Evolutionary conservation across 2,113 vertebrate genomes (phyloP), one percentile per base, ranked within the genome.

Genomic region (Dolichotis patagonum): DNA sequence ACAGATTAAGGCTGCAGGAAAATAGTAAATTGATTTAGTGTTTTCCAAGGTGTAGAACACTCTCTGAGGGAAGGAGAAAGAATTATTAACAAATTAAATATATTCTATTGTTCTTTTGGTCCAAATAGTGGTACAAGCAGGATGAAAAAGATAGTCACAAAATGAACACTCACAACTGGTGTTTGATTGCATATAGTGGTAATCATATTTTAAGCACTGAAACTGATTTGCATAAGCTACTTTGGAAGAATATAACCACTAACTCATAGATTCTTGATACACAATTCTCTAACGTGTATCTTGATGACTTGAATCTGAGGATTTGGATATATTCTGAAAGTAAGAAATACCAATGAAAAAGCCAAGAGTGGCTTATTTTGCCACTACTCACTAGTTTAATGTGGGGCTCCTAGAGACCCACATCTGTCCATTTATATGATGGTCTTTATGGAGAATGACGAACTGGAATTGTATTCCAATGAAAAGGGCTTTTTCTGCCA

Each of bases 71-170:
- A 62, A 35, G 35, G 11, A 91, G 46, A 43, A 41, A 92, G 88
- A 81, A 54, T 91, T 38, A 30, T 71, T 78, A 73, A 82, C 35
- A 63, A 85, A 75, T 90, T 67, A 88, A 88, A 73, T 92, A 81
- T n/a, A n/a, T n/a, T n/a, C n/a, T n/a, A 46, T 38, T 30, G 22
- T 91, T 87, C 52, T 83, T 26, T 22, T 22, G 32, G 69, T 52
- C 35, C 19, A 69, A 56, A 46, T 20, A 32, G 35, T 86, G 65
- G 84, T 41, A 10, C 35, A 20, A 75, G 46, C 75, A 65, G 85
- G 67, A 43, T 49, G 49, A 91, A 83, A 71, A 84, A 10, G 26
- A 73, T 3, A 85, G 43, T 32, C 28, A 81, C 24, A 41, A 35
- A n/a, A 46, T 56, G 28, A 35, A 38, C 16, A 49, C 78, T 56